Conservation (phyloP, 2,797 vertebrate genomes). For the Chrysocyon brachyurus region DNA sequence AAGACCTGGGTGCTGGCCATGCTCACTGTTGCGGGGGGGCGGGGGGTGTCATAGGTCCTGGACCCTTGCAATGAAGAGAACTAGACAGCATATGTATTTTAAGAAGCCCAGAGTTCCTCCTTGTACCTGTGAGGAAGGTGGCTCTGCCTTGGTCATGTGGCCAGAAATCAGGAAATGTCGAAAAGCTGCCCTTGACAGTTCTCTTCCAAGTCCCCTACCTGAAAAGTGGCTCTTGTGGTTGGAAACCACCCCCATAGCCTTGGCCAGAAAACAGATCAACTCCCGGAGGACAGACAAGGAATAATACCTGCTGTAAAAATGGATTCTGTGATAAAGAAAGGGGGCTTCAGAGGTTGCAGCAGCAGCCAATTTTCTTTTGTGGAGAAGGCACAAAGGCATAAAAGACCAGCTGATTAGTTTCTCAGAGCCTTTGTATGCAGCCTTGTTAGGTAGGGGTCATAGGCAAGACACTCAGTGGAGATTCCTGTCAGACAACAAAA, state of each 20-base stretch:
- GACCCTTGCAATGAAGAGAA: neutral
- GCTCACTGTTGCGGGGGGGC: fast-evolving
- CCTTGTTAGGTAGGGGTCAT: neutral
- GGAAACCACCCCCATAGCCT: neutral
- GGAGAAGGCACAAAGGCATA: conserved; percentile 3
- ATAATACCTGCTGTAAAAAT: neutral
- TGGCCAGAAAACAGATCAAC: neutral
- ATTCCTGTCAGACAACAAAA: conserved; percentile 44
- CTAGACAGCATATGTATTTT: neutral
- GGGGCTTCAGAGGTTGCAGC: neutral
- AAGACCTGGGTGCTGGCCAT: neutral
- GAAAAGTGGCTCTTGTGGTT: neutral
- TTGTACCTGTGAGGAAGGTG: neutral
- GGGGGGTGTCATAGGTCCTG: neutral
- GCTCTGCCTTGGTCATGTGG: neutral
- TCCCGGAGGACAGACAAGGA: neutral
- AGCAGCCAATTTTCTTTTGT: conserved; percentile 26
- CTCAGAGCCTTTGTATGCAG: conserved; percentile 10
- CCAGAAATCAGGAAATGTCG: neutral
- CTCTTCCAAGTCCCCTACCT: neutral
- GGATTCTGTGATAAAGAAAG: neutral
- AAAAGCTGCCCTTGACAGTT: neutral
- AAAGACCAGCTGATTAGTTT: conserved; percentile 21
- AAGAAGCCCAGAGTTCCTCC: neutral
- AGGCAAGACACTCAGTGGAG: neutral